Evolutionary conservation across 1,140 invertebrate genomes (phyloP), one percentile per base, ranked within the genome.

Genomic region (Condylostylus longicornis): DNA sequence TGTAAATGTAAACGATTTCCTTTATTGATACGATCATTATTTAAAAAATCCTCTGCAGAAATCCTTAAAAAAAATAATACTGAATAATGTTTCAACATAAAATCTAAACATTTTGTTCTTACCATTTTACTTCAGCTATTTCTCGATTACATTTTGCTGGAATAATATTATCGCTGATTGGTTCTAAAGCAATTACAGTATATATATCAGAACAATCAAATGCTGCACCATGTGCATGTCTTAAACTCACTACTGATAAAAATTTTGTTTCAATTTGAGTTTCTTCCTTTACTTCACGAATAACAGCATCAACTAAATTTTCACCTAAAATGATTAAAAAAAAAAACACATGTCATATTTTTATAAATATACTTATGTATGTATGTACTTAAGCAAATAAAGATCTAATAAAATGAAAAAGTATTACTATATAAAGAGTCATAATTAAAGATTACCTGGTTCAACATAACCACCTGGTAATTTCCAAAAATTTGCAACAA

Each of bases 381-480:
- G 18, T 15, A 31, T 17, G 31, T 2, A 38, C 5, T 31, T 13
- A 15, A 18, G 22, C n/a, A 7, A 39, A 13, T 38, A 14, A 31
- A n/a, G n/a, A n/a, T n/a, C n/a, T n/a, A n/a, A n/a, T n/a, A n/a
- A n/a, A n/a, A n/a, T 25, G 23, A 8, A n/a, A 7, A 25, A n/a
- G n/a, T 25, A 25, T 7, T n/a, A 25, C 23, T 7, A 8, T n/a
- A n/a, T n/a, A n/a, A n/a, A n/a, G n/a, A n/a, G n/a, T n/a, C n/a
- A n/a, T n/a, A n/a, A 38, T 37, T 37, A 28, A 18, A 17, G 12
- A 42, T 50, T 64, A 84, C 82, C 76, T 63, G 72, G 77, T 56
- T 93, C 83, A 18, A 89, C 79, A 65, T 85, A 84, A 37, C 88
- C 89, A 40, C 89, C 88, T 18, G 89, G 89, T 13, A 94, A 65